These are phyloP conservation scores for Xestia sexstrigata DNA, from an alignment of 2,888 invertebrate species.

Conservation along the genomic window DNA sequence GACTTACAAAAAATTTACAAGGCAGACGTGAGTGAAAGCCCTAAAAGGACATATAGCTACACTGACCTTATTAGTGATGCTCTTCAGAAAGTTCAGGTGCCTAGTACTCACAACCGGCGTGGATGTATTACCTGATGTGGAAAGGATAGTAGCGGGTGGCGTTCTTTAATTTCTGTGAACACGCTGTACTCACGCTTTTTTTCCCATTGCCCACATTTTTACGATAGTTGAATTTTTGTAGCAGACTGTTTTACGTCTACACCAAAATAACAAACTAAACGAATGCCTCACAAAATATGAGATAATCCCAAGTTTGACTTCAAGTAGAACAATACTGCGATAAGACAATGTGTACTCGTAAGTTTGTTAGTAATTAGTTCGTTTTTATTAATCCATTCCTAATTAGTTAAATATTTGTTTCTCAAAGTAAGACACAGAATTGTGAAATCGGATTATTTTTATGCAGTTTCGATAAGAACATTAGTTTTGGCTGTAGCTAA, in stretches of 20 bases:
- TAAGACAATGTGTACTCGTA: conserved; percentile 18
- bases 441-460: not conserved
- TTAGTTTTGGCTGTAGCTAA: not conserved
- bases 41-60: not conserved
- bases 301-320: conserved; percentile 18
- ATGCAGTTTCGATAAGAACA: not conserved
- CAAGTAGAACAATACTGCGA: conserved; percentile 12
- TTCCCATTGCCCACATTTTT: not conserved
- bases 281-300: not conserved
- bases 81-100: not conserved
- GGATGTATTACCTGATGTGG: not conserved
- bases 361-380: conserved; percentile 14
- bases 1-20: not conserved
- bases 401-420: conserved; percentile 33
- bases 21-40: not conserved
- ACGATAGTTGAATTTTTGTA: not conserved
- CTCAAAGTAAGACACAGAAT: not conserved
- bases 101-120: not conserved
- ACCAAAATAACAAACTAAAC: not conserved
- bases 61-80: not conserved
- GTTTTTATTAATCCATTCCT: conserved; percentile 5
- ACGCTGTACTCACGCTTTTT: not conserved
- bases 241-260: not conserved
- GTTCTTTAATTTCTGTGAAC: not conserved
- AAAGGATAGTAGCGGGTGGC: not conserved